Conservation (phyloP, 2,797 vertebrate genomes). For the Phalanger gymnotis region DNA sequence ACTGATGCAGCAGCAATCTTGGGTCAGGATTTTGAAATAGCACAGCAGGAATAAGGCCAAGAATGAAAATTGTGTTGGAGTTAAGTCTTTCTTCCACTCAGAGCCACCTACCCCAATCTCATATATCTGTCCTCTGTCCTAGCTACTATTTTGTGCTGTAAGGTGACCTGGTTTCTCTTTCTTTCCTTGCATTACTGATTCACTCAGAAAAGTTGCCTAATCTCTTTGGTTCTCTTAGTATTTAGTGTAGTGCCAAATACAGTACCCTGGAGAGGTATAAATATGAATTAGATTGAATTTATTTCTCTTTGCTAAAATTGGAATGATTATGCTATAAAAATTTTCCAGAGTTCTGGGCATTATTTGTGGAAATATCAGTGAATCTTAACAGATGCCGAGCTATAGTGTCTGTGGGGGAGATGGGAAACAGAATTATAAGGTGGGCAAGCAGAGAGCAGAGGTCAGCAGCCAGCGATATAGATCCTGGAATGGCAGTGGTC, state of each 20-base stretch:
- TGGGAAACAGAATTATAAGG: neutral
- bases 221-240: neutral
- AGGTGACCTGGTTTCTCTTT: neutral
- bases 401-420: neutral
- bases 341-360: neutral
- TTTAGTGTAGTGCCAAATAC: neutral
- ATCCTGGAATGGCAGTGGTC: neutral
- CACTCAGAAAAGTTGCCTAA: neutral
- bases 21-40: neutral
- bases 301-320: neutral
- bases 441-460: neutral
- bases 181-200: neutral
- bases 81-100: neutral
- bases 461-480: neutral
- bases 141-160: neutral
- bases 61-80: neutral
- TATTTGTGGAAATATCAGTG: neutral
- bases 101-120: neutral
- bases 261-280: neutral
- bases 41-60: neutral
- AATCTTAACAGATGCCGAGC: neutral
- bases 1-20: neutral
- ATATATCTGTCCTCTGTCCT: too few relatives aligned
- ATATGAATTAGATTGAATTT: neutral
- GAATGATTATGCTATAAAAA: neutral